Evolutionary conservation across 2,797 vertebrate species (phyloP).

Genomic region (Miichthys miiuy): DNA sequence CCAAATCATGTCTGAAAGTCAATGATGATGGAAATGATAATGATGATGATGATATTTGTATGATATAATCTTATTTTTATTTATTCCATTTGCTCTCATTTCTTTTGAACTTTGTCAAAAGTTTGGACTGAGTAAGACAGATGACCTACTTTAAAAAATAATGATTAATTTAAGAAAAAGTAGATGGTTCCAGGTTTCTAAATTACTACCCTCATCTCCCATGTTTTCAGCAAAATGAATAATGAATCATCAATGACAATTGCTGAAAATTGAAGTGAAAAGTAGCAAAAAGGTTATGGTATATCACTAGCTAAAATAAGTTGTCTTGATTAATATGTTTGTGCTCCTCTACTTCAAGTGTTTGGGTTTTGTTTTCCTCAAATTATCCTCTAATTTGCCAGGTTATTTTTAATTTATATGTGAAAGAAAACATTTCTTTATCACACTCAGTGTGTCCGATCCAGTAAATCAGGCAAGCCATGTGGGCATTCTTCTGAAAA

Average conservation of each 20-base stretch:
- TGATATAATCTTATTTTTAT: slow-evolving; percentile 13
- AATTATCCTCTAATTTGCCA: too few relatives aligned
- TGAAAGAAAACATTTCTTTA: not conserved
- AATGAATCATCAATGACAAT: not conserved
- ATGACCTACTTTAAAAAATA: not conserved
- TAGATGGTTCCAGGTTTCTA: not conserved
- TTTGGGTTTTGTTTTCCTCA: too few relatives aligned
- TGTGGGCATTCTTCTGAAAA: not conserved
- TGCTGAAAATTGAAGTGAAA: not conserved
- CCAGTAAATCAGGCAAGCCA: too few relatives aligned
- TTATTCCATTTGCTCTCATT: slow-evolving; percentile 16
- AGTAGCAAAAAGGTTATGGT: not conserved
- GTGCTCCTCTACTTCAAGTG: not conserved
- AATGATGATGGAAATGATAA: slow-evolving; percentile 31
- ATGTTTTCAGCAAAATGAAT: not conserved
- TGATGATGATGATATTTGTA: slow-evolving; percentile 18
- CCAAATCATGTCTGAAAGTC: slow-evolving; percentile 47
- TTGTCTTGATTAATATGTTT: not conserved
- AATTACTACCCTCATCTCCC: not conserved
- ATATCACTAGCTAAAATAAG: not conserved
- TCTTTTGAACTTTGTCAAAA: not conserved
- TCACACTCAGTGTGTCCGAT: not conserved
- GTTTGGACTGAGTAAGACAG: not conserved
- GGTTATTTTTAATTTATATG: too few relatives aligned
- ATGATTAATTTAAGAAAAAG: not conserved